A percentile compares a stretch with the other conserved stretches of the same genome.
These are phyloP conservation scores for Blastobasis adustella DNA, from an alignment of 2,888 invertebrate genomes.

Conservation along the genomic window DNA sequence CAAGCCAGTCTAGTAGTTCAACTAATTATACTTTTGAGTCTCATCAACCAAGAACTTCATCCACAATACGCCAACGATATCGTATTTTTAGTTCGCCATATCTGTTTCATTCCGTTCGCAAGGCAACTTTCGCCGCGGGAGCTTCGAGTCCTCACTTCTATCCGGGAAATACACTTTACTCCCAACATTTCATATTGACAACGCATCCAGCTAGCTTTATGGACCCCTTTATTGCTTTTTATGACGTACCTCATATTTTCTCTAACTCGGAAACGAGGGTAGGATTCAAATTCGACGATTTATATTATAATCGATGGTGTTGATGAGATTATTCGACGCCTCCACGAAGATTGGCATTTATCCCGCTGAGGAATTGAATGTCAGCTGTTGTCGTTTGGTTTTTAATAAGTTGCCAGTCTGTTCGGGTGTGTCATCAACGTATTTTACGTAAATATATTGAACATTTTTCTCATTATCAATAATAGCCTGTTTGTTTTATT, in stretches of 20 bases:
- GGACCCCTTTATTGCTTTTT: constrained; percentile 38
- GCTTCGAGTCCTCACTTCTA: constrained; percentile 26
- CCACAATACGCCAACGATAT: too few relatives aligned
- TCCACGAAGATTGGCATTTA: too few relatives aligned
- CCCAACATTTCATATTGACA: constrained; percentile 44
- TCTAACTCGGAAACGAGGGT: constrained; percentile 30
- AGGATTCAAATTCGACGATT: constrained; percentile 58
- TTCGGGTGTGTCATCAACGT: too few relatives aligned
- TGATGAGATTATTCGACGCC: not conserved
- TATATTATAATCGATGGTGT: constrained; percentile 62
- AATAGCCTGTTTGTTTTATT: too few relatives aligned
- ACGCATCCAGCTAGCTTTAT: constrained; percentile 32
- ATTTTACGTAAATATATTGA: too few relatives aligned
- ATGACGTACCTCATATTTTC: constrained; percentile 28
- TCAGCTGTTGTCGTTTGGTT: too few relatives aligned
- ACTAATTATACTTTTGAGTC: too few relatives aligned
- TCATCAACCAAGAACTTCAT: too few relatives aligned
- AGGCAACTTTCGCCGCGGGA: constrained; percentile 26
- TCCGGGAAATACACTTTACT: constrained; percentile 37
- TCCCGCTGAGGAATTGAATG: too few relatives aligned
- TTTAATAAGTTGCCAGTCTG: too few relatives aligned
- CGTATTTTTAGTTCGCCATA: constrained; percentile 1
- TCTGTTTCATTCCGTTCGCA: constrained; percentile 11
- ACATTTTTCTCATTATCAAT: too few relatives aligned
- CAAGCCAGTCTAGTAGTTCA: too few relatives aligned